Base-by-base conservation (phyloP, 2,888 invertebrate species). In the Ypsolopha scabrella region DNA sequence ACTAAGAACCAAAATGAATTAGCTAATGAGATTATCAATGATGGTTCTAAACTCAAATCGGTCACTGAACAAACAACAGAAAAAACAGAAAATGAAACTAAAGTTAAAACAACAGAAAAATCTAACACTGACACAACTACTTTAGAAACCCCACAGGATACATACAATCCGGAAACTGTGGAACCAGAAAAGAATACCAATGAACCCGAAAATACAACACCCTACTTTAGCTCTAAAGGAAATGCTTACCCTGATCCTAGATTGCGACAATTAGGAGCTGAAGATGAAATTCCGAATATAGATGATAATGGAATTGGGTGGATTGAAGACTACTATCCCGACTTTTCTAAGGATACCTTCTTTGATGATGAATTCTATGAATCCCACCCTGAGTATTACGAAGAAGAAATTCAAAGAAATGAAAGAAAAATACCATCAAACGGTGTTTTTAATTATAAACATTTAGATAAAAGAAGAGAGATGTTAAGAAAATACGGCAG, bases 301-400 rank as follows among this genome's bases (percentile, higher is more conserved):
- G 61, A 57, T 51, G 54, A 61, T 9, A 67, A 74, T 49, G 62
- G 64, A 13, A 58, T 74, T 2, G 56, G 24, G 2, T 24, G 24
- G 24, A 4, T 69, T 6, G 68, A 75, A 6, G 82, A 83, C 52
- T 85, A 82, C 51, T 82, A 78, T 50, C 83, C 83, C 0, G 64
- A 72, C 50, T 85, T 85, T 41, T 65, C 63, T 36, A 58, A 54
- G 36, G 77, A 76, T 9, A 72, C 59, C 4, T 65, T 65, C 41
- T 63, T 64, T 33, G 58, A 58, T 13, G 14, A 24, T 51, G 55
- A 45, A 4, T 59, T 52, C 53, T 52, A 49, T 53, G 52, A 35
- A 47, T 39, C 45, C 41, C 9, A 47, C 34, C 33, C 45, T 8
- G 45, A 45, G 8, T 45, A 24, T 34, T 45, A 45, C 45, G 45